phyloP scores from a whole-genome alignment of 2,888 invertebrate genomes.

The Eilema depressum region DNA sequence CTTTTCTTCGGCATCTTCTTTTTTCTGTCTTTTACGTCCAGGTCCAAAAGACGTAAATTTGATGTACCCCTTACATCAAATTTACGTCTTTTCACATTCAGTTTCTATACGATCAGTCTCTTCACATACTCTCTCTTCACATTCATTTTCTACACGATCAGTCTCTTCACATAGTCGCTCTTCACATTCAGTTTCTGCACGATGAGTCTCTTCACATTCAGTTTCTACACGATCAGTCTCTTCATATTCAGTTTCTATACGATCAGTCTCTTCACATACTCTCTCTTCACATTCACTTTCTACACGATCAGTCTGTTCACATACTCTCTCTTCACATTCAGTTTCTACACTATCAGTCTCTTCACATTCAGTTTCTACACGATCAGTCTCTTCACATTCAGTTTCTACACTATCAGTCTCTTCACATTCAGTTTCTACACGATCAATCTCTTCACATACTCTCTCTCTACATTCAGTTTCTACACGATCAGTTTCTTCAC shows the following conservation, averaged over 20 bases:
- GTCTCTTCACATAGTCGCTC: too few relatives aligned
- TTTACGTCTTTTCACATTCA: conserved; percentile 4
- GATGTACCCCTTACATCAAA: too few relatives aligned
- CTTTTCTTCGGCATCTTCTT: too few relatives aligned
- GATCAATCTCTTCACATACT: background rate
- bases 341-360: too few relatives aligned
- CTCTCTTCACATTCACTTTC: too few relatives aligned
- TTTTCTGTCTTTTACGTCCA: background rate
- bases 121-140: background rate
- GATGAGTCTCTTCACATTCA: background rate
- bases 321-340: too few relatives aligned
- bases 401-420: background rate
- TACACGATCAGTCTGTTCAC: too few relatives aligned
- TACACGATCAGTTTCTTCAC: background rate
- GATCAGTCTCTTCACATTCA: background rate
- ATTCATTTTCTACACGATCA: background rate
- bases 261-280: background rate
- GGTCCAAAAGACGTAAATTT: too few relatives aligned
- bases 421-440: background rate
- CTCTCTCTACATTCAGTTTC: background rate
- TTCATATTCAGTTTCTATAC: background rate
- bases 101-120: background rate
- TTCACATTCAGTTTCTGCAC: too few relatives aligned
- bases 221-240: background rate
- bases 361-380: background rate